A percentile compares a stretch with the other conserved stretches of the same genome.
Evolutionary conservation across 1,140 invertebrate species (phyloP).

Genomic region (Mycetomoellerius zeteki): DNA sequence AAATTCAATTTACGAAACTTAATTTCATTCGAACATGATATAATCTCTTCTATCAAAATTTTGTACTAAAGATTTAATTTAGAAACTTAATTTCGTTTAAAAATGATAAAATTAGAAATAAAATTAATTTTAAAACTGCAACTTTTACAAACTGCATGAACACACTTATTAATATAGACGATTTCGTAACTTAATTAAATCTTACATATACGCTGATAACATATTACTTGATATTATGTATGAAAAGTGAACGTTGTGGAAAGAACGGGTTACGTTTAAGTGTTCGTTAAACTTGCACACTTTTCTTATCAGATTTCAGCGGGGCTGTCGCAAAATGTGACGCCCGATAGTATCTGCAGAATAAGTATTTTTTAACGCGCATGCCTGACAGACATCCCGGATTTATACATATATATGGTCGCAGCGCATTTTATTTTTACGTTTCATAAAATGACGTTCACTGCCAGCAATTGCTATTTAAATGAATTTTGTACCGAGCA

Average conservation of each 20-base stretch:
- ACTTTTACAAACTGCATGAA: neutral
- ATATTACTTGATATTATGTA: neutral
- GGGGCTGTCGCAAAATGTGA: conserved; percentile 49
- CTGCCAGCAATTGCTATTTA: conserved; percentile 63
- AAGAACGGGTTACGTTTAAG: conserved; percentile 31
- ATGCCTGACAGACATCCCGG: conserved; percentile 28
- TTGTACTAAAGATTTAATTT: too few species aligned
- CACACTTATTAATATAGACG: neutral
- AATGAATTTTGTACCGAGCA: conserved; percentile 69
- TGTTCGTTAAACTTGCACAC: conserved; percentile 59
- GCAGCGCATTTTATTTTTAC: conserved; percentile 55
- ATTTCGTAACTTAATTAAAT: conserved; percentile 26
- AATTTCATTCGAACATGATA: neutral
- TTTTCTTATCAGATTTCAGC: conserved; percentile 44
- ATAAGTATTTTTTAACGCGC: conserved; percentile 45
- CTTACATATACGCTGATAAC: neutral
- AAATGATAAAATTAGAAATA: neutral
- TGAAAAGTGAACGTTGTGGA: neutral
- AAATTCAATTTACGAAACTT: conserved; percentile 14
- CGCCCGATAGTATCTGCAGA: conserved; percentile 39
- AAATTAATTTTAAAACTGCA: neutral
- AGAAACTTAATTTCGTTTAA: too few species aligned
- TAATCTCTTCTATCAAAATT: too few species aligned
- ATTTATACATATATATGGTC: conserved; percentile 37
- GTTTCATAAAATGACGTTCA: conserved; percentile 42